Percentiles rank a stretch among this genome's conserved stretches.
Evolutionary conservation across 2,113 vertebrate genomes (phyloP).

Genomic region (Beaufortia kweichowensis): DNA sequence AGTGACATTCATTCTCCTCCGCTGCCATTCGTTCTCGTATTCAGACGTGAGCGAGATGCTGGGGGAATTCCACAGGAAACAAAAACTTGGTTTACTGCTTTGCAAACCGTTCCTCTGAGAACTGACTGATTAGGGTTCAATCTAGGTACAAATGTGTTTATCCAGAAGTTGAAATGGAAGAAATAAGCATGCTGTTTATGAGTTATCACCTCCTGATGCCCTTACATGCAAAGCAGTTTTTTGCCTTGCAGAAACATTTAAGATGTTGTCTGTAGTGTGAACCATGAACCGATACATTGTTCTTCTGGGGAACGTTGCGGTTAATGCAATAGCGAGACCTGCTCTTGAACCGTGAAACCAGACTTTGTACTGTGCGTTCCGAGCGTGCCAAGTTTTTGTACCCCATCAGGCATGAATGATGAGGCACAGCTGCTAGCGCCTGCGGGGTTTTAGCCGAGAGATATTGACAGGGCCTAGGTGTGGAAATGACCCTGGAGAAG

Average conservation of each 20-base stretch:
- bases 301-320: background rate
- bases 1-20: slow-evolving; percentile 31
- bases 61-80: slow-evolving; percentile 59
- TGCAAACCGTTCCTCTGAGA: slow-evolving; percentile 38
- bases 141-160: slow-evolving; percentile 3
- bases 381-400: slow-evolving; percentile 11
- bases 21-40: slow-evolving; percentile 53
- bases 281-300: background rate
- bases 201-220: slow-evolving; percentile 1
- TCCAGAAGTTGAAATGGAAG: slow-evolving; percentile 24
- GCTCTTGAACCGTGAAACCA: slow-evolving; percentile 1
- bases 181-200: background rate
- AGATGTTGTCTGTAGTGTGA: background rate
- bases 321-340: background rate
- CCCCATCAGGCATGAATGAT: slow-evolving; percentile 35
- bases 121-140: slow-evolving; percentile 50
- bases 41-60: slow-evolving; percentile 59
- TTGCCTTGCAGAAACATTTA: background rate
- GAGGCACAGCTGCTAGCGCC: slow-evolving; percentile 35
- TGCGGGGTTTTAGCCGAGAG: slow-evolving; percentile 6
- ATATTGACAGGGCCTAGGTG: background rate
- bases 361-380: slow-evolving; percentile 19
- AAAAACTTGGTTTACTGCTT: slow-evolving; percentile 51
- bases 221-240: slow-evolving; percentile 6
- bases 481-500: background rate